phyloP scores from a whole-genome alignment of 2,113 vertebrate species.

The Gobio gobio region DNA sequence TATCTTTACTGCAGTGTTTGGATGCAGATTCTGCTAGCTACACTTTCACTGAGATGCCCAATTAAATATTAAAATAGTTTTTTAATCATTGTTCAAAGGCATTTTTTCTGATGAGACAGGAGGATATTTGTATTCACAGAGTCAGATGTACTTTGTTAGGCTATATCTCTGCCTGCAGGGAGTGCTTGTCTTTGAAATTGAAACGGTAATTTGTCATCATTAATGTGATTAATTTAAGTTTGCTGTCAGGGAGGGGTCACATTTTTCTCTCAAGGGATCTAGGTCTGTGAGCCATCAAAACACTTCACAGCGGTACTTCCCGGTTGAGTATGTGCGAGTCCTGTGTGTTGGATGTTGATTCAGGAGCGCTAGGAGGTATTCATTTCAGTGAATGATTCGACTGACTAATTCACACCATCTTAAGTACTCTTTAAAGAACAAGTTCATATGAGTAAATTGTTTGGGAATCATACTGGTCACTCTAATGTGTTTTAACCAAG shows the following conservation, averaged over 20 bases:
- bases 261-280: neutral
- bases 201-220: conserved; percentile 49
- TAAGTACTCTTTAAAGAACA: too few relatives aligned
- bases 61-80: neutral
- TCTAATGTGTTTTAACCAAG: too few relatives aligned
- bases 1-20: neutral
- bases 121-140: neutral
- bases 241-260: conserved; percentile 1
- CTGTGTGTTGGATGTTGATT: too few relatives aligned
- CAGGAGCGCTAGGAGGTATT: too few relatives aligned
- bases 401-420: too few relatives aligned
- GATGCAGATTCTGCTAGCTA: neutral
- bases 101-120: neutral
- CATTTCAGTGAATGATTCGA: too few relatives aligned
- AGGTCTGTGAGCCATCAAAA: neutral
- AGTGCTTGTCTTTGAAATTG: conserved; percentile 27
- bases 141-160: neutral
- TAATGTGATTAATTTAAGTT: conserved; percentile 39
- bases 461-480: too few relatives aligned
- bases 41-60: neutral
- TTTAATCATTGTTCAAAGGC: neutral
- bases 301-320: neutral
- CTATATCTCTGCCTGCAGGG: conserved; percentile 6
- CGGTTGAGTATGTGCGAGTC: neutral
- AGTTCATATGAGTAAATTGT: too few relatives aligned